These are phyloP conservation scores for Callimorpha dominula DNA, from an alignment of 2,888 invertebrate species.

Conservation along the genomic window DNA sequence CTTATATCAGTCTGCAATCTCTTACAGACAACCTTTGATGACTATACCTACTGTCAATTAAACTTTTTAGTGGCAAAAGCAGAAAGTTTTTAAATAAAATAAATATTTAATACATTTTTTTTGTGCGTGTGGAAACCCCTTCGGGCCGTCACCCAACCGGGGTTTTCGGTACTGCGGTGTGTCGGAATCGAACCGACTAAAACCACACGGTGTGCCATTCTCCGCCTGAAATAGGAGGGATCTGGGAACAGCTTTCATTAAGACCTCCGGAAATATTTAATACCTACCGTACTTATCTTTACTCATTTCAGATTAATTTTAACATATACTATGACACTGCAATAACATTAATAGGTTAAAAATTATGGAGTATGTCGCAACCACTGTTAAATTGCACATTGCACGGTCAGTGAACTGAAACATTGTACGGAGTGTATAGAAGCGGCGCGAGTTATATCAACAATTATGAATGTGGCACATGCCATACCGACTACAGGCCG, in stretches of 20 bases:
- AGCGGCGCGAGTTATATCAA: conserved; percentile 34
- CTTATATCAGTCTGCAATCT: too few relatives aligned
- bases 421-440: conserved; percentile 55
- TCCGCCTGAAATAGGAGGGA: too few relatives aligned
- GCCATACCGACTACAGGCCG: conserved; percentile 52
- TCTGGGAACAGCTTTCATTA: too few relatives aligned
- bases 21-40: too few relatives aligned
- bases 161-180: too few relatives aligned
- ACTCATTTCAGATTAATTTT: conserved; percentile 18
- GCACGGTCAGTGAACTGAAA: conserved; percentile 74
- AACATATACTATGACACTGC: conserved; percentile 26
- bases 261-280: too few relatives aligned
- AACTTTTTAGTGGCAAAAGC: background rate
- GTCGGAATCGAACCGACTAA: too few relatives aligned
- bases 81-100: background rate
- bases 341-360: conserved; percentile 44
- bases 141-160: too few relatives aligned
- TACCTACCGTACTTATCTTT: background rate
- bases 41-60: background rate
- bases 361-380: conserved; percentile 55
- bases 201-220: too few relatives aligned
- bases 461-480: conserved; percentile 66
- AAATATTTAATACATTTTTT: background rate
- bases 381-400: conserved; percentile 67
- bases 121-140: too few relatives aligned